Evolutionary conservation across 1,140 invertebrate genomes (phyloP).

Genomic region (Ceratosolen solmsi): DNA sequence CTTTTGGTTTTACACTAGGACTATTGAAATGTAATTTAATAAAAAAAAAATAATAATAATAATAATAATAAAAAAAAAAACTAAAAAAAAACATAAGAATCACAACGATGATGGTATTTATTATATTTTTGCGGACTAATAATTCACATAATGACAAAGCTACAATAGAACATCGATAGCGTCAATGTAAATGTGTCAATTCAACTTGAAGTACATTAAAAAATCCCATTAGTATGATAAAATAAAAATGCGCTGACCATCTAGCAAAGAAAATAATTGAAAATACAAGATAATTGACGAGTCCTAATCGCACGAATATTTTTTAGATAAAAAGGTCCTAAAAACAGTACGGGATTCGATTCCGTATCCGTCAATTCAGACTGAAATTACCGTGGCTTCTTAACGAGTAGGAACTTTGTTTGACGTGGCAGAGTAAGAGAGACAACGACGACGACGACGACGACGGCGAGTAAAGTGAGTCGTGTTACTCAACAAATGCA

Average conservation of each 20-base stretch:
- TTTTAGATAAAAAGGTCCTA: slow-evolving; percentile 27
- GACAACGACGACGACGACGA: neutral
- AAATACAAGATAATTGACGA: slow-evolving; percentile 14
- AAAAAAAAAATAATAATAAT: no score
- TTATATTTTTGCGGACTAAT: no score
- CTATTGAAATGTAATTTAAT: no score
- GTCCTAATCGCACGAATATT: slow-evolving; percentile 10
- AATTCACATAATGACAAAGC: no score
- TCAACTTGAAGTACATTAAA: no score
- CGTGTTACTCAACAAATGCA: slow-evolving; percentile 40
- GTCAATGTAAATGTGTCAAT: no score
- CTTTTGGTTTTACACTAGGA: no score
- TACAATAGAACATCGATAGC: no score
- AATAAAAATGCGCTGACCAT: neutral
- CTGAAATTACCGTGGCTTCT: slow-evolving; percentile 45
- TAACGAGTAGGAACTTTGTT: slow-evolving; percentile 38
- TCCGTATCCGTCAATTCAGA: slow-evolving; percentile 39
- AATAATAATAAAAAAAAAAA: no score
- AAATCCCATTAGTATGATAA: no score
- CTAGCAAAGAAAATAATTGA: slow-evolving; percentile 2
- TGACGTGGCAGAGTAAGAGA: slow-evolving; percentile 10
- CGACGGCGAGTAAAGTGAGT: slow-evolving; percentile 44
- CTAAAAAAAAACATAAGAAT: no score
- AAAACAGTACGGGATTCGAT: neutral
- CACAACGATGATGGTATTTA: no score